Evolutionary conservation across 2,888 invertebrate genomes (phyloP).

Genomic region (Myathropa florea): DNA sequence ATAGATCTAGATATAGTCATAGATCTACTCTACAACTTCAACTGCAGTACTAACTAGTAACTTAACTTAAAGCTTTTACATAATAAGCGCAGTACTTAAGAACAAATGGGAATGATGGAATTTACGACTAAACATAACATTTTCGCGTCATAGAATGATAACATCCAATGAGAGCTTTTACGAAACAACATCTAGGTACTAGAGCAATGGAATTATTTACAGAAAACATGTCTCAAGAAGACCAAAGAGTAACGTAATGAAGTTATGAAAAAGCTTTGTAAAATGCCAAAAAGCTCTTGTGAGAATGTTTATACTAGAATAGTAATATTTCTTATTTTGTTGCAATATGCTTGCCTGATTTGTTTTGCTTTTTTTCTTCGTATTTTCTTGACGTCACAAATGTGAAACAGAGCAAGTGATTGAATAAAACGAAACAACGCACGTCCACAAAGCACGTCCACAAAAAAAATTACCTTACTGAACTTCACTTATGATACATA

Average conservation of each 20-base stretch:
- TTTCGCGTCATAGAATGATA: slow-evolving; percentile 25
- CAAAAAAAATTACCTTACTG: slow-evolving; percentile 61
- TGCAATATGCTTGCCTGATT: neutral
- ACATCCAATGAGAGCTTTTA: slow-evolving; percentile 57
- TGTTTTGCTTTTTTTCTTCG: neutral
- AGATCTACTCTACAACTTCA: too few species aligned
- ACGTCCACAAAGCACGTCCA: slow-evolving; percentile 20
- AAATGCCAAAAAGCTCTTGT: neutral
- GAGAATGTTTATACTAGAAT: neutral
- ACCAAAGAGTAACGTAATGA: neutral
- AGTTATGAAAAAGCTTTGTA: neutral
- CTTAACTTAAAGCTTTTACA: neutral
- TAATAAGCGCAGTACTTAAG: slow-evolving; percentile 28
- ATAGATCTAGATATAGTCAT: too few species aligned
- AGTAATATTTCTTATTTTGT: neutral
- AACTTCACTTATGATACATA: slow-evolving; percentile 55
- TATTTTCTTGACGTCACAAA: neutral
- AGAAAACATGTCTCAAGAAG: neutral
- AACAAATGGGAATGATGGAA: slow-evolving; percentile 75
- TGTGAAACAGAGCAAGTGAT: neutral
- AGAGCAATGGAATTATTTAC: neutral
- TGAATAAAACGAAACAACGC: slow-evolving; percentile 55
- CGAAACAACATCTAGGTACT: neutral
- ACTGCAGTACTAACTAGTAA: neutral
- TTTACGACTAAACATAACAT: slow-evolving; percentile 67